phyloP scores from a whole-genome alignment of 1,140 invertebrate species.

The Leptinotarsa defecta region DNA sequence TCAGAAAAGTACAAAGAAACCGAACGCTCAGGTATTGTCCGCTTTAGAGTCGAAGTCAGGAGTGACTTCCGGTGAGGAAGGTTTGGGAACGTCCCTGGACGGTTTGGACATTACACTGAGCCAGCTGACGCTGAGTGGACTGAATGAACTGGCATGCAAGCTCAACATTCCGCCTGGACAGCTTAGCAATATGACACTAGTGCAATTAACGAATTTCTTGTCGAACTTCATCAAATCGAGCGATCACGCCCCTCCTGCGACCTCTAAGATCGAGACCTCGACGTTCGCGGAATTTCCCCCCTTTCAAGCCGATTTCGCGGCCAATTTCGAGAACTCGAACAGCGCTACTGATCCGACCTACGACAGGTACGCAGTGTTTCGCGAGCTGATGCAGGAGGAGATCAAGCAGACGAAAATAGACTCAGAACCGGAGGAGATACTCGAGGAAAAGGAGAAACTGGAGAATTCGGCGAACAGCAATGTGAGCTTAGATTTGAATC shows the following conservation, averaged over 20 bases:
- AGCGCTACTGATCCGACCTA: conserved; percentile 54
- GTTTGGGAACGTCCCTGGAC: conserved; percentile 46
- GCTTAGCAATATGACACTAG: conserved; percentile 82
- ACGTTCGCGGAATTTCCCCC: conserved; percentile 47
- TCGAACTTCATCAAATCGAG: conserved; percentile 66
- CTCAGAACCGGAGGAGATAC: conserved; percentile 52
- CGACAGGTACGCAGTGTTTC: conserved; percentile 83
- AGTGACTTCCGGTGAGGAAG: conserved; percentile 30
- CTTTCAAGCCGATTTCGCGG: conserved; percentile 66
- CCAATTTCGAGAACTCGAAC: conserved; percentile 67
- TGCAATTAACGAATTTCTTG: conserved; percentile 79
- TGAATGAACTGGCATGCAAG: conserved; percentile 76
- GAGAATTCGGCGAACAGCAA: conserved; percentile 47
- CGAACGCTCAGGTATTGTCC: conserved; percentile 39
- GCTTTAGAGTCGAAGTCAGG: conserved; percentile 42
- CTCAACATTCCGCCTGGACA: conserved; percentile 75
- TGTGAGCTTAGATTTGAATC: conserved; percentile 15
- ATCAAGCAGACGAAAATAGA: conserved; percentile 61
- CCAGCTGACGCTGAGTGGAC: conserved; percentile 78
- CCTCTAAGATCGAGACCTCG: conserved; percentile 6
- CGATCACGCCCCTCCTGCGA: conserved; percentile 43
- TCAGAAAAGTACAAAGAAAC: conserved; percentile 44
- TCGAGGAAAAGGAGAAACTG: conserved; percentile 51
- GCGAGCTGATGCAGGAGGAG: conserved; percentile 77
- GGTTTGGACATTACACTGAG: conserved; percentile 77